Evolutionary conservation across 2,888 invertebrate species (phyloP).

Genomic region (Amphipyra berbera): DNA sequence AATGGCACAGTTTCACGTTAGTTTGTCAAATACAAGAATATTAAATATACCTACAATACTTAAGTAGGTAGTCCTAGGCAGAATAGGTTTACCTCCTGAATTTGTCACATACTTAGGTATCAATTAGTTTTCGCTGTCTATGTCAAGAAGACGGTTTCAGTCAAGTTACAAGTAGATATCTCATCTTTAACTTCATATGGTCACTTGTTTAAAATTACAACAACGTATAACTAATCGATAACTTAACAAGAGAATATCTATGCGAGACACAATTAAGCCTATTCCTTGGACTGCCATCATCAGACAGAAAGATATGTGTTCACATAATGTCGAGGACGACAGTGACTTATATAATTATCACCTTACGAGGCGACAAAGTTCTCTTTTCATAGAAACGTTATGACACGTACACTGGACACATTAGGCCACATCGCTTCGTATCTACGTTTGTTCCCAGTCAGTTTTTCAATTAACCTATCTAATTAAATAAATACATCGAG

Average conservation of each 20-base stretch:
- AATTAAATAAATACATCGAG: conserved; percentile 87
- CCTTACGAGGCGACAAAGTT: conserved; percentile 40
- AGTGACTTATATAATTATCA: no score
- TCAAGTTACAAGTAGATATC: conserved; percentile 59
- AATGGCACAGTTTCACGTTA: conserved; percentile 90
- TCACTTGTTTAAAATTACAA: conserved; percentile 66
- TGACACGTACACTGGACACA: conserved; percentile 70
- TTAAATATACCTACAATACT: conserved; percentile 78
- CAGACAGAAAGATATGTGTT: conserved; percentile 81
- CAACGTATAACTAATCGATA: conserved; percentile 68
- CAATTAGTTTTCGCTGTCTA: conserved; percentile 53
- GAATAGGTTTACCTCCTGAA: conserved; percentile 70
- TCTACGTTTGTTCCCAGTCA: conserved; percentile 87
- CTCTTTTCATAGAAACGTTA: conserved; percentile 58
- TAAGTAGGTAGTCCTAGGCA: conserved; percentile 71
- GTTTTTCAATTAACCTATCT: conserved; percentile 86
- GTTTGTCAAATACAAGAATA: conserved; percentile 85
- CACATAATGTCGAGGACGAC: conserved; percentile 65
- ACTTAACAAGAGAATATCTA: conserved; percentile 66
- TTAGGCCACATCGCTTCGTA: conserved; percentile 84
- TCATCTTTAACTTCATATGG: conserved; percentile 64
- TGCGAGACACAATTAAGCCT: conserved; percentile 57
- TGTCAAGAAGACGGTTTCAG: conserved; percentile 52
- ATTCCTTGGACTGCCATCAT: conserved; percentile 66
- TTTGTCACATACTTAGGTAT: conserved; percentile 53